Base-by-base conservation (phyloP, 2,888 invertebrate genomes). In the Cephonodes hylas region DNA sequence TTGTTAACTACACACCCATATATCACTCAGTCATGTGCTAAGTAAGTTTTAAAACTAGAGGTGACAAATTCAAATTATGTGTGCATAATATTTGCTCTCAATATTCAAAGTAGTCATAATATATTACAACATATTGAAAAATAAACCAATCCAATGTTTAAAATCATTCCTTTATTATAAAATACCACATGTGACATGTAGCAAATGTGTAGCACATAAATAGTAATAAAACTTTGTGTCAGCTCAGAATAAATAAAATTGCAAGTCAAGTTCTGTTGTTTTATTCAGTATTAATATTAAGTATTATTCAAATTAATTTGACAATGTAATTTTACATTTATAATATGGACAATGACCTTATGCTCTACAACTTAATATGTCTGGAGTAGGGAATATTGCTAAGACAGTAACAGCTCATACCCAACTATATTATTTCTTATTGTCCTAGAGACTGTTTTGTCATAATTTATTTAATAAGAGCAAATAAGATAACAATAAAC, bases 221-320 rank as follows among this genome's bases (percentile, higher is more conserved):
- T 10, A 27, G 1, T n/a, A 27, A 15, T 48, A 3, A n/a, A 27
- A 25, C 23, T 31, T 27, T 53, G 15, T 27, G 18, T 53, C 53
- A 53, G 53, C 53, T 53, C 53, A 20, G 53, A 31, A 31, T 18
- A 53, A 53, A 53, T 53, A 53, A 53, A 53, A 53, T 53, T 53
- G 3, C 53, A 18, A 53, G 31, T 18, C 31, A 31, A 27, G 18
- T 18, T 25, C 10, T 53, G 7, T 18, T 53, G 48, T 53, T 53
- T 53, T 31, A 53, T 53, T 53, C 27, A 27, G 8, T 4, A 18
- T 13, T 20, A 3, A 18, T n/a, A n/a, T n/a, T n/a, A n/a, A n/a
- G n/a, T n/a, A n/a, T n/a, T n/a, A n/a, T n/a, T n/a, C n/a, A n/a
- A n/a, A n/a, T n/a, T n/a, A n/a, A n/a, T n/a, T n/a, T n/a, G n/a